Conservation (phyloP, 2,113 vertebrate genomes). For the Channa argus region DNA sequence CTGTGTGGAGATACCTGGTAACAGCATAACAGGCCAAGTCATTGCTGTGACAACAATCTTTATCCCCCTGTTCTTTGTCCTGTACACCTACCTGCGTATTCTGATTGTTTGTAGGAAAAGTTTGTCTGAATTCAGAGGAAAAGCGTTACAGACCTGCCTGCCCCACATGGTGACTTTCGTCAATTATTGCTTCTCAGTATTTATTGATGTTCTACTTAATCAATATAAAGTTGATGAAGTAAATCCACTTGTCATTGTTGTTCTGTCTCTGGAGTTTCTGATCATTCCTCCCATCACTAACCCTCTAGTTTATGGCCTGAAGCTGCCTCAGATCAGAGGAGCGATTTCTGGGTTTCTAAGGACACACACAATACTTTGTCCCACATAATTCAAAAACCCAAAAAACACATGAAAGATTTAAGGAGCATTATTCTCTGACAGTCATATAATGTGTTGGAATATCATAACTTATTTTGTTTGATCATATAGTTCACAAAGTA, state of each 20-base stretch:
- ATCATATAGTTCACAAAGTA: no score
- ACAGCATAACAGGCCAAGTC: no score
- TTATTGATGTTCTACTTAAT: constrained; percentile 22
- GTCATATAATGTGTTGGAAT: no score
- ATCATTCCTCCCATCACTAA: constrained; percentile 40
- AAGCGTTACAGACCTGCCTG: constrained; percentile 46
- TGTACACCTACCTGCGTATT: constrained; percentile 30
- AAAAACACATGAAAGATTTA: no score
- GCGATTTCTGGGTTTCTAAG: neutral
- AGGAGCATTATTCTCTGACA: no score
- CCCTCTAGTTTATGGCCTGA: constrained; percentile 45
- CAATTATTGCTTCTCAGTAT: neutral
- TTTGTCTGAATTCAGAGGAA: constrained; percentile 20
- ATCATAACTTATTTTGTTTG: no score
- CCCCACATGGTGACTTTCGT: constrained; percentile 43
- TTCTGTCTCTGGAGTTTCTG: constrained; percentile 36
- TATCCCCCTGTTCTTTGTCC: constrained; percentile 12
- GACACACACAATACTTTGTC: no score
- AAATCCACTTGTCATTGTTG: neutral
- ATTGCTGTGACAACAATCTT: fast-evolving
- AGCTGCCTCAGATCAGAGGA: constrained; percentile 35
- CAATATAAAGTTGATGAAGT: neutral
- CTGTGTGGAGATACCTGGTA: constrained; percentile 15
- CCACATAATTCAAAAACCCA: no score
- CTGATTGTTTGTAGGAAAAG: constrained; percentile 12